Conservation (phyloP, 1,140 invertebrate genomes). For the Calosoma granatense region DNA sequence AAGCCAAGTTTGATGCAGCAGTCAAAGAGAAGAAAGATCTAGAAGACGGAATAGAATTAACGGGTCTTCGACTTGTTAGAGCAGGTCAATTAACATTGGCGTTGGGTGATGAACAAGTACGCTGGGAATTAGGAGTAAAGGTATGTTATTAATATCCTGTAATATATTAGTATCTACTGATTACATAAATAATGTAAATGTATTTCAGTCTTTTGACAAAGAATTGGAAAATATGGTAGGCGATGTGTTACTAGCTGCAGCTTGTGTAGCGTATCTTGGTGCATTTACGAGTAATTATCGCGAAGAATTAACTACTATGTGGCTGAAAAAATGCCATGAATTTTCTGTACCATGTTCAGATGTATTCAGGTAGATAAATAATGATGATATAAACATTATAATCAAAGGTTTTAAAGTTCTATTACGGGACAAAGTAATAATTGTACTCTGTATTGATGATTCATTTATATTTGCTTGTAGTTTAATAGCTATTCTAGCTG, state of each 20-base stretch:
- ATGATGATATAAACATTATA: neutral
- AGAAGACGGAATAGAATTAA: conserved; percentile 66
- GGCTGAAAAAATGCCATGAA: conserved; percentile 52
- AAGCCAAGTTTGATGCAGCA: conserved; percentile 36
- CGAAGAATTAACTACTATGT: conserved; percentile 52
- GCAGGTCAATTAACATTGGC: conserved; percentile 75
- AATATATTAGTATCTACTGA: conserved; percentile 10
- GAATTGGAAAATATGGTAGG: conserved; percentile 59
- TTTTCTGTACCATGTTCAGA: conserved; percentile 59
- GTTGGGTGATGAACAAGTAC: conserved; percentile 69
- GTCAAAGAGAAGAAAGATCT: conserved; percentile 49
- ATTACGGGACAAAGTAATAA: conserved; percentile 14
- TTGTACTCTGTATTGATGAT: conserved; percentile 18
- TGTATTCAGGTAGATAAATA: conserved; percentile 42
- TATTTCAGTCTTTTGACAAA: conserved; percentile 33
- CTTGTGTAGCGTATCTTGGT: conserved; percentile 78
- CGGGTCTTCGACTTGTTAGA: conserved; percentile 61
- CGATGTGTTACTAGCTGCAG: conserved; percentile 74
- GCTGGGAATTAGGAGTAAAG: conserved; percentile 68
- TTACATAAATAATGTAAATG: conserved; percentile 10
- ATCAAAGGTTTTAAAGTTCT: conserved; percentile 1
- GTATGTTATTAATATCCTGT: conserved; percentile 34
- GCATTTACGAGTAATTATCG: conserved; percentile 71
- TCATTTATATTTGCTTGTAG: conserved; percentile 32
- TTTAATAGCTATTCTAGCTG: conserved; percentile 63